These are phyloP conservation scores for Hipparchia sbordonii DNA, from an alignment of 2,888 invertebrate species.

Conservation along the genomic window DNA sequence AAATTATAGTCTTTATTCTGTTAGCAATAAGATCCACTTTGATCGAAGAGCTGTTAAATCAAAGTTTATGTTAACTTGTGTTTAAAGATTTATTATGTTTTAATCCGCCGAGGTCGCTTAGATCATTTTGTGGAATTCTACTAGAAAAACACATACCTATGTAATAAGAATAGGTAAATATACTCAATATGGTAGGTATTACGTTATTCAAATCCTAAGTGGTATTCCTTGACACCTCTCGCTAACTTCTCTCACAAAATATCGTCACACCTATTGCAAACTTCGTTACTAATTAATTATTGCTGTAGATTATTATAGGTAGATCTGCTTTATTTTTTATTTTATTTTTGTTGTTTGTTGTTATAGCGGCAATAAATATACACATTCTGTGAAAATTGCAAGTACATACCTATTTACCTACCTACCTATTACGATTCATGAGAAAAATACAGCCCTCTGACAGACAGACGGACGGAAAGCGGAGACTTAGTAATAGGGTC, in stretches of 20 bases:
- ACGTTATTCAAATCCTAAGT: not conserved
- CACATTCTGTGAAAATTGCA: no score
- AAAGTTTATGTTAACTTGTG: not conserved
- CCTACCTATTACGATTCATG: no score
- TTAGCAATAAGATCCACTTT: not conserved
- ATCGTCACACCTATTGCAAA: not conserved
- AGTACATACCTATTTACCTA: no score
- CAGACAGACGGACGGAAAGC: no score
- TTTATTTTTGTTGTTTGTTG: no score
- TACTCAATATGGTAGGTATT: not conserved
- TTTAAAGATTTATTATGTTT: not conserved
- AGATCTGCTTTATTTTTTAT: no score
- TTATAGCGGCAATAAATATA: no score
- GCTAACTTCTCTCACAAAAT: not conserved
- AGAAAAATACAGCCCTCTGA: no score
- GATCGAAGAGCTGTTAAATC: not conserved
- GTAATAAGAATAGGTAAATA: not conserved
- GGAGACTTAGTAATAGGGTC: no score
- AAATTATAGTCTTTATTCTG: not conserved
- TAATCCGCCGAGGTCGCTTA: not conserved
- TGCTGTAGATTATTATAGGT: no score
- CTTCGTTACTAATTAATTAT: no score
- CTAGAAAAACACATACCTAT: not conserved
- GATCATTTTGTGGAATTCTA: constrained; percentile 1
- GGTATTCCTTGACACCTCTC: no score